Conservation (phyloP, 2,797 vertebrate species). For the Catamblyrhynchus diadema region DNA sequence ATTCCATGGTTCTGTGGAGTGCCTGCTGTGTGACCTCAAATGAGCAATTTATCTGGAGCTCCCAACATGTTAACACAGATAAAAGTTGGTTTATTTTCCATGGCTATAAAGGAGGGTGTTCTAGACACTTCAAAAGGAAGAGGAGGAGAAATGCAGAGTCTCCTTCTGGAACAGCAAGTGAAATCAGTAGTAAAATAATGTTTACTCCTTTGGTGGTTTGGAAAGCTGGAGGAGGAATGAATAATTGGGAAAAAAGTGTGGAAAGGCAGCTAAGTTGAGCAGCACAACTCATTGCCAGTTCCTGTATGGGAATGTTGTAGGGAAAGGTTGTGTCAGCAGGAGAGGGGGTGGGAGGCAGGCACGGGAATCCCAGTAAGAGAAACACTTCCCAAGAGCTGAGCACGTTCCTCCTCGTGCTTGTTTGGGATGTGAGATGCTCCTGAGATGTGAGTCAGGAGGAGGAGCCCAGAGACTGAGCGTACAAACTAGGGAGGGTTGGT, state of each 20-base stretch:
- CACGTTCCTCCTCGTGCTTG: accelerated
- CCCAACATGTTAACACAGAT: accelerated
- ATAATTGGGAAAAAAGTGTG: not conserved
- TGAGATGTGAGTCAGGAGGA: accelerated
- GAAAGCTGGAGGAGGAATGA: not conserved
- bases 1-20: accelerated
- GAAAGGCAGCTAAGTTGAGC: not conserved
- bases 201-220: not conserved
- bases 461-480: not conserved
- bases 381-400: not conserved
- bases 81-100: not conserved
- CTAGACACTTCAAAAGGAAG: not conserved
- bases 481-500: not conserved
- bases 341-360: not conserved
- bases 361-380: not conserved
- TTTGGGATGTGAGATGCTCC: accelerated
- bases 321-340: not conserved
- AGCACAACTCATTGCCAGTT: not conserved
- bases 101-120: not conserved
- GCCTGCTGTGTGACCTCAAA: not conserved
- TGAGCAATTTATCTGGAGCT: not conserved
- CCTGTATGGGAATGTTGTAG: not conserved
- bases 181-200: not conserved
- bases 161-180: not conserved
- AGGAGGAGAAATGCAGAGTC: not conserved